Evolutionary conservation across 2,888 invertebrate species (phyloP).

Genomic region (Emmelina monodactyla): DNA sequence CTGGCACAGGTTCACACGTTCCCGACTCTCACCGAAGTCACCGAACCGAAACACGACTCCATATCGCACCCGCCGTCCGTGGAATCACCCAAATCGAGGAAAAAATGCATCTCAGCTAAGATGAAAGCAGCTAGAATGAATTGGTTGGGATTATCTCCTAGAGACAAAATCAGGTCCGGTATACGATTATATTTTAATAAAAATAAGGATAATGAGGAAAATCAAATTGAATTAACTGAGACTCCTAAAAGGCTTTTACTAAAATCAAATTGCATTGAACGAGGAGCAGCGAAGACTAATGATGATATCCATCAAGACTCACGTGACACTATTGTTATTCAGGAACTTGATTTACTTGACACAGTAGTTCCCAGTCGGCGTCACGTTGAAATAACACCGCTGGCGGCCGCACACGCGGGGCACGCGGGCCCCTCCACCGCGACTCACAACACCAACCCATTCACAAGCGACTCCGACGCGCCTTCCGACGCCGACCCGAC

Average conservation of each 20-base stretch:
- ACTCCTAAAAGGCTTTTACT: background rate
- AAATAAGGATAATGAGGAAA: too few relatives aligned
- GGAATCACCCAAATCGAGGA: constrained; percentile 13
- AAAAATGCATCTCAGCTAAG: background rate
- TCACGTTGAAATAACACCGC: background rate
- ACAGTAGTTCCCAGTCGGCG: background rate
- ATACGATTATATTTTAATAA: too few relatives aligned
- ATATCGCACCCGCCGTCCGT: constrained; percentile 16
- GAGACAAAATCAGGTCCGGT: constrained; percentile 27
- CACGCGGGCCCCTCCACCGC: background rate
- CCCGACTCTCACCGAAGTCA: constrained; percentile 44
- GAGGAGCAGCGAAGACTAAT: background rate
- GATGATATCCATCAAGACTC: background rate
- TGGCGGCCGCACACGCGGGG: background rate
- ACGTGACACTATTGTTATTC: background rate
- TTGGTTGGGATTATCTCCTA: constrained; percentile 37
- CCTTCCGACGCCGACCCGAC: too few relatives aligned
- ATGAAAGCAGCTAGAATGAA: constrained; percentile 18
- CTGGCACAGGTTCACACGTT: constrained; percentile 31
- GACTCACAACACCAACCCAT: background rate
- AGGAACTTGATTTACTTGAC: background rate
- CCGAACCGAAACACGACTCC: constrained; percentile 27
- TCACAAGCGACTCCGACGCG: background rate
- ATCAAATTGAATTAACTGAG: too few relatives aligned
- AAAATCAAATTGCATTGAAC: background rate